These are phyloP conservation scores for Murina feae DNA, from an alignment of 2,113 vertebrate genomes.

Conservation along the genomic window DNA sequence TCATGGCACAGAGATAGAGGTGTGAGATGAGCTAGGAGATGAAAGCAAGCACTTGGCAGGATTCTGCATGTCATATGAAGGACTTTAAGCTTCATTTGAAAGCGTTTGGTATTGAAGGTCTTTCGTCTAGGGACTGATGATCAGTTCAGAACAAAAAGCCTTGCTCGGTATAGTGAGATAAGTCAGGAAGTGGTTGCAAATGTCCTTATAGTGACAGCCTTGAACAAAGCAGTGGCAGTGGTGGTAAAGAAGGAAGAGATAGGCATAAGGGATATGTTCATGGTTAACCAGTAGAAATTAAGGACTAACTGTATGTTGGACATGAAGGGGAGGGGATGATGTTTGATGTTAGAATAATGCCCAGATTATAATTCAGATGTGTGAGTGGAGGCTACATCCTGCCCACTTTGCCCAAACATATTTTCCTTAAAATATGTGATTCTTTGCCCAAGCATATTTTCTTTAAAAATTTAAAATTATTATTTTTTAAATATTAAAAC, in stretches of 20 bases:
- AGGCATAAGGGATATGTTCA: background rate
- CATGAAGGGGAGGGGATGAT: background rate
- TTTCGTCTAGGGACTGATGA: background rate
- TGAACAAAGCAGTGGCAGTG: background rate
- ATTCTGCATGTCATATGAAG: background rate
- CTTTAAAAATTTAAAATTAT: background rate
- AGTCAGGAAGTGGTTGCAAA: background rate
- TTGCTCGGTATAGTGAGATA: background rate
- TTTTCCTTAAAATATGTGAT: background rate
- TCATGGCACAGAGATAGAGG: background rate
- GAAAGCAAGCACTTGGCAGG: background rate
- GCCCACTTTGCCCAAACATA: background rate
- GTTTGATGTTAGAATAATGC: background rate
- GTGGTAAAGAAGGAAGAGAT: background rate
- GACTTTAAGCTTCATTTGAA: background rate
- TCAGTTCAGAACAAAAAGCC: background rate
- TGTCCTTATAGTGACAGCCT: background rate
- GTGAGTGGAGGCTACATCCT: background rate
- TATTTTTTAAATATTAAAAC: background rate
- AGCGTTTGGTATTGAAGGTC: background rate
- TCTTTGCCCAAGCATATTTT: background rate
- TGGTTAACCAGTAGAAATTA: background rate
- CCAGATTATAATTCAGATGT: background rate
- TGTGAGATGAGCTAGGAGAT: background rate
- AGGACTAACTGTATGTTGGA: background rate